These are phyloP conservation scores for Rhea americana DNA, from an alignment of 2,113 vertebrate genomes.

Conservation along the genomic window DNA sequence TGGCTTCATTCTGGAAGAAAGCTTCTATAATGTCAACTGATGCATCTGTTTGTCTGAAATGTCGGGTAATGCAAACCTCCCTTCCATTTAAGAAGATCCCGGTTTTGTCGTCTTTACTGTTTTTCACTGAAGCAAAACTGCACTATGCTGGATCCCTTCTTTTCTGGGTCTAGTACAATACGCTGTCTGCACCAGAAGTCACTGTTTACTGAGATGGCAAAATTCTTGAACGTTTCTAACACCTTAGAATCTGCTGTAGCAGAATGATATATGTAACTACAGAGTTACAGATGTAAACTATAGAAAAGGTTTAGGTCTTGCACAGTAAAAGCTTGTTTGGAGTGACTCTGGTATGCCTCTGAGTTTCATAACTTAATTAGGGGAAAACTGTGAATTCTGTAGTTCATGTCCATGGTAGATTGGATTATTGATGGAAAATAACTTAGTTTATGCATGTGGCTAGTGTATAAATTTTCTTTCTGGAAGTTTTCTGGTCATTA, in stretches of 20 bases:
- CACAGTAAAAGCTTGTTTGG: neutral
- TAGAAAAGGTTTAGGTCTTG: neutral
- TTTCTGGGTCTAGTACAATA: neutral
- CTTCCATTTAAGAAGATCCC: too few species aligned
- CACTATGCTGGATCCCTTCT: neutral
- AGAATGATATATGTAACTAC: neutral
- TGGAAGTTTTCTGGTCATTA: neutral
- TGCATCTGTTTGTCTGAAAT: too few species aligned
- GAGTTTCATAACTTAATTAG: rapidly evolving
- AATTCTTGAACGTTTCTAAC: neutral
- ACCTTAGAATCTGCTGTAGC: neutral
- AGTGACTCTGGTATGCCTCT: neutral
- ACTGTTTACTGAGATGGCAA: neutral
- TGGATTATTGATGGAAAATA: rapidly evolving
- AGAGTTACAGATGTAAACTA: neutral
- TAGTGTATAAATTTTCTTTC: neutral
- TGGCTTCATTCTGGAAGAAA: too few species aligned
- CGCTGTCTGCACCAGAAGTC: neutral
- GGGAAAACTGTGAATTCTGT: neutral
- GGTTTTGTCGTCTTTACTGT: too few species aligned
- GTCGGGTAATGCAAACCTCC: neutral
- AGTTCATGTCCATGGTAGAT: rapidly evolving
- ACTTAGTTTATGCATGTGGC: rapidly evolving
- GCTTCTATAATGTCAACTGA: too few species aligned
- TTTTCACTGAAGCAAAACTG: too few species aligned